A percentile compares a stretch with the other conserved stretches of the same genome.
phyloP scores from a whole-genome alignment of 2,888 invertebrate genomes.

The Lasioglossum malachurum region DNA sequence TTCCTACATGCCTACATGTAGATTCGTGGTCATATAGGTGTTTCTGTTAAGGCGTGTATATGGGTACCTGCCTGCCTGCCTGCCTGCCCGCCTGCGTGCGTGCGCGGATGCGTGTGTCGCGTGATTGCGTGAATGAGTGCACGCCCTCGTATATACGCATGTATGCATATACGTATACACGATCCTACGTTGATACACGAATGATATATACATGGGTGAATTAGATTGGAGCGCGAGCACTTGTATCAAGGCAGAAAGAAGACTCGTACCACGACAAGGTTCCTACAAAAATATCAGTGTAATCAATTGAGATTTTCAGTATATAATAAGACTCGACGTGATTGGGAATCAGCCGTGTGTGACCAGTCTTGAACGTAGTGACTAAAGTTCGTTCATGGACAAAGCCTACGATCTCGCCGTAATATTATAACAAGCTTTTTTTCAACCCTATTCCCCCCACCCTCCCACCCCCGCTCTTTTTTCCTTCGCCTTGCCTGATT shows the following conservation, averaged over 20 bases:
- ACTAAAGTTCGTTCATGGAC: constrained; percentile 73
- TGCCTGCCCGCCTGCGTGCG: neutral
- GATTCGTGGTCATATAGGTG: neutral
- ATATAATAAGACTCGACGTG: constrained; percentile 74
- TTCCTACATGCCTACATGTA: no score
- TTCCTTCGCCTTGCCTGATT: constrained; percentile 1
- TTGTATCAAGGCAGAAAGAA: constrained; percentile 78
- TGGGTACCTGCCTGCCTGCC: neutral
- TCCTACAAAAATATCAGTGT: constrained; percentile 81
- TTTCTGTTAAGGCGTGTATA: neutral
- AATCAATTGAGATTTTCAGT: constrained; percentile 73
- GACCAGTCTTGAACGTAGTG: constrained; percentile 77
- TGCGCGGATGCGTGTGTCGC: neutral
- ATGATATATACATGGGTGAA: constrained; percentile 2
- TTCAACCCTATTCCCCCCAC: neutral
- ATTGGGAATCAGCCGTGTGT: constrained; percentile 72
- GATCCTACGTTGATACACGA: constrained; percentile 7
- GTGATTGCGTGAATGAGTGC: neutral
- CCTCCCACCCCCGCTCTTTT: neutral
- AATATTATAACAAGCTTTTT: constrained; percentile 28
- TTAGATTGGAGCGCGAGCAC: constrained; percentile 21
- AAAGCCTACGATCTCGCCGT: constrained; percentile 52
- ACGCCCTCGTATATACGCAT: neutral
- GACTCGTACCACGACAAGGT: constrained; percentile 78
- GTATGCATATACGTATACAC: neutral